A percentile compares a stretch with the other conserved stretches of the same genome.
Evolutionary conservation across 2,113 vertebrate species (phyloP).

Genomic region (Pipra filicauda): DNA sequence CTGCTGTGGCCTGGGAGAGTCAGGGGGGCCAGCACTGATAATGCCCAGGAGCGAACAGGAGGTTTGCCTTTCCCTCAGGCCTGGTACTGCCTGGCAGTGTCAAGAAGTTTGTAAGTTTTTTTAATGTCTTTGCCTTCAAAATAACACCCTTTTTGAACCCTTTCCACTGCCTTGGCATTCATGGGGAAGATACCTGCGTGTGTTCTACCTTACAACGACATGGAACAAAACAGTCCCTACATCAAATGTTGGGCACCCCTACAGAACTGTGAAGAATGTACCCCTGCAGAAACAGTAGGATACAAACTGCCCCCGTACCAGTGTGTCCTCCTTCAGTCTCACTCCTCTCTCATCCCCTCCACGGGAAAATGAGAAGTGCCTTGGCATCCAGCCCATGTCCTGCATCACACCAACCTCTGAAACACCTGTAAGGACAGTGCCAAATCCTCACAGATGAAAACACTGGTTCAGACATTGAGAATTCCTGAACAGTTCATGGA

Average conservation of each 20-base stretch:
- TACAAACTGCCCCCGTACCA: background rate
- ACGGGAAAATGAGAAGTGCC: background rate
- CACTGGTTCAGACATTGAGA: background rate
- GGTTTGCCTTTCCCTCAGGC: too few species aligned
- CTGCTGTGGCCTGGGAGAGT: too few species aligned
- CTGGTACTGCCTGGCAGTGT: too few species aligned
- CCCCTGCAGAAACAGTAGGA: background rate
- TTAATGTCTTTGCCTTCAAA: too few species aligned
- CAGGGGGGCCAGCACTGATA: too few species aligned
- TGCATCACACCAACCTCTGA: background rate
- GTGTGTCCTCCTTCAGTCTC: background rate
- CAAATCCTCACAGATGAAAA: background rate
- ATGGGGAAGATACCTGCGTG: too few species aligned
- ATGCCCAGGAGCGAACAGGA: too few species aligned
- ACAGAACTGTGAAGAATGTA: background rate
- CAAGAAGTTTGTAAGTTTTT: too few species aligned
- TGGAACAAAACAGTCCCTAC: background rate
- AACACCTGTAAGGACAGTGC: background rate
- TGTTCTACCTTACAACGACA: too few species aligned
- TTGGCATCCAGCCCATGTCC: accelerated
- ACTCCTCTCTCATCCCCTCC: background rate
- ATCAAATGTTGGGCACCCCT: accelerated
- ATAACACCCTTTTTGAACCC: too few species aligned
- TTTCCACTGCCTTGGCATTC: too few species aligned
- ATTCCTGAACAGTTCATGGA: background rate